Evolutionary conservation across 2,888 invertebrate species (phyloP).

Genomic region (Hirtodrosophila cameraria): DNA sequence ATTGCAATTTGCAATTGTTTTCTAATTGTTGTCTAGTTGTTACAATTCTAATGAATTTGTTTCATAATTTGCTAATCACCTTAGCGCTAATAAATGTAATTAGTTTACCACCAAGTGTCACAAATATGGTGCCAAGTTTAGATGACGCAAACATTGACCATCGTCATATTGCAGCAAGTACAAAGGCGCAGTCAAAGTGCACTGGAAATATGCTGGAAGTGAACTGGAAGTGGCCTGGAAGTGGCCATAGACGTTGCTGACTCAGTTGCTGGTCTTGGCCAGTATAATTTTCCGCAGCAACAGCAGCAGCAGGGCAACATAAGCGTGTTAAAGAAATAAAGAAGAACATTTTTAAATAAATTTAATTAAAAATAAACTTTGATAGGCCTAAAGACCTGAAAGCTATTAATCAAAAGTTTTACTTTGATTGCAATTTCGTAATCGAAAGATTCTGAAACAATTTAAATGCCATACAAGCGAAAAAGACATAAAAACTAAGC

Average conservation of each 20-base stretch:
- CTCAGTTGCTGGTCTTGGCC: constrained; percentile 36
- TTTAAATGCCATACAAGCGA: constrained; percentile 72
- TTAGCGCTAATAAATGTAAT: constrained; percentile 3
- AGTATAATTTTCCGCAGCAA: constrained; percentile 54
- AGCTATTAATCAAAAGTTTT: neutral
- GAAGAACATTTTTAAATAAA: constrained; percentile 6
- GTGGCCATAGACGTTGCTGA: constrained; percentile 16
- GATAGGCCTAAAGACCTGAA: neutral
- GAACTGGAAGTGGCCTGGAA: constrained; percentile 45
- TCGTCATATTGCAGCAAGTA: constrained; percentile 9
- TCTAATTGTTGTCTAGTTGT: too few species aligned
- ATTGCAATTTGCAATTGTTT: neutral
- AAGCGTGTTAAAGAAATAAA: constrained; percentile 11
- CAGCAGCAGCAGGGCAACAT: constrained; percentile 33
- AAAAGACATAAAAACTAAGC: constrained; percentile 64
- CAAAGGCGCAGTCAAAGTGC: constrained; percentile 9
- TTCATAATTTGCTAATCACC: neutral
- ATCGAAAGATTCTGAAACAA: constrained; percentile 3
- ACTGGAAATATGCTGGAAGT: constrained; percentile 54
- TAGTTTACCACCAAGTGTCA: constrained; percentile 6
- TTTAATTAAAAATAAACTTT: constrained; percentile 2
- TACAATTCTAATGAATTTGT: too few species aligned
- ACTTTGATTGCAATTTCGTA: constrained; percentile 1
- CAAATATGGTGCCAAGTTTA: constrained; percentile 9
- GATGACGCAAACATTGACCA: constrained; percentile 38